These are phyloP conservation scores for Nephrotoma appendiculata DNA, from an alignment of 2,888 invertebrate species.

Conservation along the genomic window DNA sequence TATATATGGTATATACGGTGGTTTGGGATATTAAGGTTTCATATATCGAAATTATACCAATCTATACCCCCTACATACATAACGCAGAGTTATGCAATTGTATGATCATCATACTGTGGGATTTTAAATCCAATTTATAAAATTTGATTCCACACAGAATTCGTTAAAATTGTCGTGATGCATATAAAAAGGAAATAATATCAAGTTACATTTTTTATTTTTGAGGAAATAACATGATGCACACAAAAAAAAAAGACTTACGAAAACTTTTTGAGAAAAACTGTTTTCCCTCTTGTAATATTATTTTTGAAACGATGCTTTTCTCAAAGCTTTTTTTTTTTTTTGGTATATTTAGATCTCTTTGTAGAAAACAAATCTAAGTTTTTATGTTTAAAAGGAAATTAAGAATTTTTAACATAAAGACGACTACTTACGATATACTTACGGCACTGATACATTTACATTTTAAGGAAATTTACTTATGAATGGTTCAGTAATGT, in stretches of 20 bases:
- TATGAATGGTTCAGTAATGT: neutral
- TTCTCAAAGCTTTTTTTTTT: neutral
- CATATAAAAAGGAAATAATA: neutral
- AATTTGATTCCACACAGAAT: neutral
- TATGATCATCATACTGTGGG: neutral
- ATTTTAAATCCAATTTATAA: neutral
- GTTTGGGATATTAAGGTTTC: neutral
- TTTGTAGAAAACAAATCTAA: neutral
- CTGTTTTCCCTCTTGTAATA: neutral
- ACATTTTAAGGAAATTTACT: neutral
- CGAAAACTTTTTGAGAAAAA: neutral
- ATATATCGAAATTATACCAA: neutral
- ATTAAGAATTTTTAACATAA: neutral
- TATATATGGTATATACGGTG: neutral
- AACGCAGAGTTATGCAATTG: neutral
- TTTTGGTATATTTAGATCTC: neutral
- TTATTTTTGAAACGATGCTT: neutral
- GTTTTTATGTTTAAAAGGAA: neutral
- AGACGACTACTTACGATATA: neutral
- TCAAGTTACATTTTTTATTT: neutral
- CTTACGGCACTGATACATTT: neutral
- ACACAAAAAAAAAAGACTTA: neutral
- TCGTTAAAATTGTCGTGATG: neutral
- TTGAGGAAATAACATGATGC: neutral
- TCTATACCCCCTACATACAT: neutral